Percentiles rank a stretch among this genome's conserved stretches.
These are phyloP conservation scores for Solenopsis invicta DNA, from an alignment of 1,140 invertebrate species.

Conservation along the genomic window DNA sequence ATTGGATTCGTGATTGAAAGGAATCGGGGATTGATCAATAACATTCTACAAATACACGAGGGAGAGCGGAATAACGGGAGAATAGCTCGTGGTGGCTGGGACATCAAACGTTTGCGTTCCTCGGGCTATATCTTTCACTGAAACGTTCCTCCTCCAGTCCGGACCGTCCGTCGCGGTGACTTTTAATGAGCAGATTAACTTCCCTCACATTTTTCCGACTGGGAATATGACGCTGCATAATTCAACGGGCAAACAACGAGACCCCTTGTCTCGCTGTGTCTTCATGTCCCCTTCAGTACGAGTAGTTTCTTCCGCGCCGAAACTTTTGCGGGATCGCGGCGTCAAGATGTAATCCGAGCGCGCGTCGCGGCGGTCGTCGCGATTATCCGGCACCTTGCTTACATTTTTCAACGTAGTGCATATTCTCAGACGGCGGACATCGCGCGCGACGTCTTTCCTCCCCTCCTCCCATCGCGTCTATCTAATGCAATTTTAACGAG, in stretches of 20 bases:
- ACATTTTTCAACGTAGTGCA: conserved; percentile 56
- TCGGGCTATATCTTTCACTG: neutral
- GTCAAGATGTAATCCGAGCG: conserved; percentile 1
- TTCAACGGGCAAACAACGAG: conserved; percentile 31
- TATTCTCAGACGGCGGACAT: conserved; percentile 52
- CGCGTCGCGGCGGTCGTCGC: neutral
- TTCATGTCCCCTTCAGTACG: no score
- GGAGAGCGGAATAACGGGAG: neutral
- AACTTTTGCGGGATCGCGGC: neutral
- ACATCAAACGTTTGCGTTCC: neutral
- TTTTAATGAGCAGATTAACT: conserved; percentile 49
- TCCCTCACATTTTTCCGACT: neutral
- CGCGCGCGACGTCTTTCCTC: conserved; percentile 50
- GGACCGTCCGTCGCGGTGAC: conserved; percentile 1
- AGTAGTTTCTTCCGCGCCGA: neutral
- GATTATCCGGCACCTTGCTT: conserved; percentile 51
- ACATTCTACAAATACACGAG: neutral
- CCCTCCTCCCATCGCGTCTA: conserved; percentile 62
- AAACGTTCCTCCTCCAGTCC: neutral
- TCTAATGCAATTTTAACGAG: conserved; percentile 77
- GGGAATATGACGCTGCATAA: conserved; percentile 45
- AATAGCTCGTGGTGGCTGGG: neutral
- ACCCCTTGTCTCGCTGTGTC: neutral
- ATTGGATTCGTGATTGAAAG: conserved; percentile 15
- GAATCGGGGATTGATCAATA: conserved; percentile 10